Percentiles rank a stretch among this genome's conserved stretches.
Conservation (phyloP, 2,113 vertebrate genomes). For the Leptosomus discolor region DNA sequence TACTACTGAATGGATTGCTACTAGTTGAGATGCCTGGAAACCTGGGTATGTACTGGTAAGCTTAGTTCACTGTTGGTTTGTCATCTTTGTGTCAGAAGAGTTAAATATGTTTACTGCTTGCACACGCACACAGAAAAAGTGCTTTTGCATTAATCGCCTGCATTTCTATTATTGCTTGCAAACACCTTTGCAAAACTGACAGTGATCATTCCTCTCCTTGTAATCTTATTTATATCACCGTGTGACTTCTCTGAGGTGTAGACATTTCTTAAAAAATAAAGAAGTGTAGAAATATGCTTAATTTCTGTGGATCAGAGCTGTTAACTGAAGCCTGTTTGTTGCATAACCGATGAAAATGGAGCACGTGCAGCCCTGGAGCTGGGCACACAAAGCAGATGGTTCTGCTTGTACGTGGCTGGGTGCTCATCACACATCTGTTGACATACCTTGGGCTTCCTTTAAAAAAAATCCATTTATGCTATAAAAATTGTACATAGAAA, state of each 20-base stretch:
- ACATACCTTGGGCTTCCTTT: neutral
- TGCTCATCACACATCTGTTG: neutral
- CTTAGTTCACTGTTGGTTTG: neutral
- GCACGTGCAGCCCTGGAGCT: neutral
- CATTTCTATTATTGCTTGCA: neutral
- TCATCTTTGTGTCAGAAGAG: neutral
- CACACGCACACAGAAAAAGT: neutral
- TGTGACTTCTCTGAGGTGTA: neutral
- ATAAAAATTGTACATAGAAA: neutral
- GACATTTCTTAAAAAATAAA: neutral
- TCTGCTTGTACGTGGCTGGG: fast-evolving
- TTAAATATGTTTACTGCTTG: neutral
- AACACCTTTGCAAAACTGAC: neutral
- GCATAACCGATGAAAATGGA: neutral
- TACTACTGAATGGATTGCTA: neutral
- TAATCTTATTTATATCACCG: neutral
- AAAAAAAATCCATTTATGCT: neutral
- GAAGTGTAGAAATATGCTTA: neutral
- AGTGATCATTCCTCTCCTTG: neutral
- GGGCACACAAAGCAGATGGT: neutral
- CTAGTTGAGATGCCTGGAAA: neutral
- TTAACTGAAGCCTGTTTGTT: neutral
- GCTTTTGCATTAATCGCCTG: neutral
- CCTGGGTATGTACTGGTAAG: neutral
- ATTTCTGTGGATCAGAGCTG: neutral